phyloP scores from a whole-genome alignment of 1,140 invertebrate species.

The Pogonomyrmex californicus region DNA sequence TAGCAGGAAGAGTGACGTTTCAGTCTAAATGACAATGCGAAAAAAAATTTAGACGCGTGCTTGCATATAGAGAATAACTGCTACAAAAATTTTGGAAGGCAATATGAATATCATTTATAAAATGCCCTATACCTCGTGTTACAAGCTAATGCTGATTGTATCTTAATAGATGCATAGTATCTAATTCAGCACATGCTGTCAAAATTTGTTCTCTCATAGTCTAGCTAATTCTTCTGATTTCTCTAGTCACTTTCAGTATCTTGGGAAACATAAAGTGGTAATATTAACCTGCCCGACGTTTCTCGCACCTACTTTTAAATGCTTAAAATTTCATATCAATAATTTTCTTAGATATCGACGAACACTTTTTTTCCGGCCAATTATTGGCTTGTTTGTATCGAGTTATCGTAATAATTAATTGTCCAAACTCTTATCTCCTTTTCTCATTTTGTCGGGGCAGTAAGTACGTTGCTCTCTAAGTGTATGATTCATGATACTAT shows the following conservation, averaged over 20 bases:
- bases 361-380: slow-evolving; percentile 69
- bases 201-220: slow-evolving; percentile 74
- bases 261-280: slow-evolving; percentile 65
- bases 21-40: slow-evolving; percentile 67
- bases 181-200: slow-evolving; percentile 78
- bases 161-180: slow-evolving; percentile 78
- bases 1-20: slow-evolving; percentile 79
- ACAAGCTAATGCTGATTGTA: slow-evolving; percentile 82
- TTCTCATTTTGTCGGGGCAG: slow-evolving; percentile 70
- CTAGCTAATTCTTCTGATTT: slow-evolving; percentile 75
- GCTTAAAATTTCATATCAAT: slow-evolving; percentile 72
- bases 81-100: slow-evolving; percentile 82
- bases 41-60: slow-evolving; percentile 72
- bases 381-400: slow-evolving; percentile 59
- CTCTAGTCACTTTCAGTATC: slow-evolving; percentile 74
- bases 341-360: slow-evolving; percentile 71
- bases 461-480: slow-evolving; percentile 82
- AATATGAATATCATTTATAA: slow-evolving; percentile 81
- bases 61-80: slow-evolving; percentile 72
- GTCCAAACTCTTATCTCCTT: slow-evolving; percentile 40
- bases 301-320: slow-evolving; percentile 77
- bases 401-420: slow-evolving; percentile 61
- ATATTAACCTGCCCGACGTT: slow-evolving; percentile 60
- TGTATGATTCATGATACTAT: slow-evolving; percentile 81
- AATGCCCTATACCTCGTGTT: slow-evolving; percentile 81